Evolutionary conservation across 2,888 invertebrate genomes (phyloP), one percentile per base, ranked within the genome.

Genomic region (Scaptomyza caliginosa): DNA sequence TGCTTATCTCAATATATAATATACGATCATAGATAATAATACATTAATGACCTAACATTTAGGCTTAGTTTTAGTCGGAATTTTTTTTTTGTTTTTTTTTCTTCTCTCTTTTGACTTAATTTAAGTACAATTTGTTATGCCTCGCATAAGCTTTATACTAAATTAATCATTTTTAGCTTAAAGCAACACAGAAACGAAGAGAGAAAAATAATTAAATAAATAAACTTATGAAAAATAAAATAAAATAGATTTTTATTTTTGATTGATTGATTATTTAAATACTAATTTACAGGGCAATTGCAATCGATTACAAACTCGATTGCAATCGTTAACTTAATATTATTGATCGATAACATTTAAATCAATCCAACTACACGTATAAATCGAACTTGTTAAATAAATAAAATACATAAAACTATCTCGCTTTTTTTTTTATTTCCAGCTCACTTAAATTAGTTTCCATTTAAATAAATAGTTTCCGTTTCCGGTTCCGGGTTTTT

Each of bases 381-480:
- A 62, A 30, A 19, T 51, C 65, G 51, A 63, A 64, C 45, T 43
- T 23, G 39, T 60, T 55, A 46, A 69, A 58, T 74, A 74, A 56
- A 54, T 67, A 60, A 40, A 52, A 54, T 67, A 56, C 40, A n/a
- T 38, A 50, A 48, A 43, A 55, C 64, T 48, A 32, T 51, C 23
- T 54, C 32, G 6, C 32, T 11, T 3, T 26, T 1, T 26, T 30
- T 55, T 55, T 55, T 24, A 39, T 51, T 55, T 51, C 58, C 48
- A 43, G 59, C 49, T 52, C 52, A 50, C 72, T 71, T 71, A 76
- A 65, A 42, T 52, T 72, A 65, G 32, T 40, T 70, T 70, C 54
- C 32, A 56, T 32, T 64, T 58, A 71, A 59, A 72, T 72, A 72
- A 72, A 72, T 72, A 72, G 59, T 71, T 56, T 71, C 43, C 48